These are phyloP conservation scores for Leucophora obtusa DNA, from an alignment of 2,888 invertebrate species.

Conservation along the genomic window DNA sequence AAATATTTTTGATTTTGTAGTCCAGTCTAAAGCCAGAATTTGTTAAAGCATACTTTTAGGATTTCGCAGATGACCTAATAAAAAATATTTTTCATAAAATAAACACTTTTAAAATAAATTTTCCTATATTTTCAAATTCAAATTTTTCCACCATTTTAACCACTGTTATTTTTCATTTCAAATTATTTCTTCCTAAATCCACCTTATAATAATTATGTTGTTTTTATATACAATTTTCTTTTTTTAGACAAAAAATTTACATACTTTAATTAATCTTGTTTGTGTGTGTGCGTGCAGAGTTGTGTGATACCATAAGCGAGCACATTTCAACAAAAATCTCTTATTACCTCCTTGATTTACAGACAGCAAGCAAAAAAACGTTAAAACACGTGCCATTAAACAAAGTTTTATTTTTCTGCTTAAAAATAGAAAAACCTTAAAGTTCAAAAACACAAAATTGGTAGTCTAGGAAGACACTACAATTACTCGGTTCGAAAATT, in stretches of 20 bases:
- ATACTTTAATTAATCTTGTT: slow-evolving; percentile 77
- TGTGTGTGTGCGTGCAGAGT: slow-evolving; percentile 67
- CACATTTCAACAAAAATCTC: slow-evolving; percentile 16
- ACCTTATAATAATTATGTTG: slow-evolving; percentile 46
- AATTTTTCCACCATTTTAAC: not conserved
- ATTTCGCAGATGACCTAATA: too few species aligned
- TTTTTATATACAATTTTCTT: slow-evolving; percentile 18
- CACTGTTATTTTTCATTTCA: slow-evolving; percentile 49
- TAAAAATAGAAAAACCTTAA: not conserved
- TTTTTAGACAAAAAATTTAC: slow-evolving; percentile 70
- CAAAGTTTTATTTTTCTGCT: slow-evolving; percentile 2
- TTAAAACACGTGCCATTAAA: slow-evolving; percentile 23
- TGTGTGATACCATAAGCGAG: slow-evolving; percentile 62
- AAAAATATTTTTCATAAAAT: too few species aligned
- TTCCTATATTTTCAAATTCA: too few species aligned
- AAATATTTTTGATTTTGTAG: too few species aligned
- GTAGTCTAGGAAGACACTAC: not conserved
- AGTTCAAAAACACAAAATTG: not conserved
- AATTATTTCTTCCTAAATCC: slow-evolving; percentile 32
- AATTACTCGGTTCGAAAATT: not conserved
- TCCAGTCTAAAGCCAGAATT: too few species aligned
- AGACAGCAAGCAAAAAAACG: slow-evolving; percentile 1
- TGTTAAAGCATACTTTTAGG: too few species aligned
- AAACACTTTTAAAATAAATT: too few species aligned
- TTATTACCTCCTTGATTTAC: slow-evolving; percentile 39